Conservation (phyloP, 2,797 vertebrate genomes). For the Arctocebus calabarensis region DNA sequence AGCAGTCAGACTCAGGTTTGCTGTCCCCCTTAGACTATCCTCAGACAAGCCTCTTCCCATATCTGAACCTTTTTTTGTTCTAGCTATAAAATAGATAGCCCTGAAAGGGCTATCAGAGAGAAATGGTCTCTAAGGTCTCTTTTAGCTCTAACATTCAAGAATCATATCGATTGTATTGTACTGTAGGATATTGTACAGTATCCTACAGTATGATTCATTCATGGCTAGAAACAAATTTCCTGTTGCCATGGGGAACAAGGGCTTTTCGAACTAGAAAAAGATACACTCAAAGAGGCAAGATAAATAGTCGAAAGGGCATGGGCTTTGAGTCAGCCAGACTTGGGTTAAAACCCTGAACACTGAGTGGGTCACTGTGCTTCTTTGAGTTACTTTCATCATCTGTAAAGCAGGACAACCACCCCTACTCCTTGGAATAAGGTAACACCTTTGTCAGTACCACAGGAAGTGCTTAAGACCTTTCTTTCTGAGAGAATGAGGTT, state of each 20-base stretch:
- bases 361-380: constrained; percentile 27
- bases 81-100: constrained; percentile 54
- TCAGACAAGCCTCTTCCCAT: neutral
- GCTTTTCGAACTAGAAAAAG: constrained; percentile 63
- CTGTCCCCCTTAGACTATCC: neutral
- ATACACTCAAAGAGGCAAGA: constrained; percentile 62
- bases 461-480: neutral
- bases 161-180: constrained; percentile 36
- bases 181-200: neutral
- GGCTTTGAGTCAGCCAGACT: constrained; percentile 50
- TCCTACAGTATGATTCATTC: too few relatives aligned
- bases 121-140: constrained; percentile 39
- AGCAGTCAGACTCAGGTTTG: neutral
- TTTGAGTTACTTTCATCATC: constrained; percentile 38
- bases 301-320: constrained; percentile 66
- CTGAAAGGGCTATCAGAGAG: neutral
- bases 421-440: neutral
- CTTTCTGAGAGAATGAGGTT: neutral
- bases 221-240: constrained; percentile 70
- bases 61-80: constrained; percentile 38
- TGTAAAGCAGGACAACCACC: neutral
- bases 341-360: constrained; percentile 54
- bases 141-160: constrained; percentile 44
- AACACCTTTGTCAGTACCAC: neutral
- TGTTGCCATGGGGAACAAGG: constrained; percentile 70